A percentile compares a stretch with the other conserved stretches of the same genome.
Conservation (phyloP, 2,113 vertebrate genomes). For the Chlamydotis undulata region DNA sequence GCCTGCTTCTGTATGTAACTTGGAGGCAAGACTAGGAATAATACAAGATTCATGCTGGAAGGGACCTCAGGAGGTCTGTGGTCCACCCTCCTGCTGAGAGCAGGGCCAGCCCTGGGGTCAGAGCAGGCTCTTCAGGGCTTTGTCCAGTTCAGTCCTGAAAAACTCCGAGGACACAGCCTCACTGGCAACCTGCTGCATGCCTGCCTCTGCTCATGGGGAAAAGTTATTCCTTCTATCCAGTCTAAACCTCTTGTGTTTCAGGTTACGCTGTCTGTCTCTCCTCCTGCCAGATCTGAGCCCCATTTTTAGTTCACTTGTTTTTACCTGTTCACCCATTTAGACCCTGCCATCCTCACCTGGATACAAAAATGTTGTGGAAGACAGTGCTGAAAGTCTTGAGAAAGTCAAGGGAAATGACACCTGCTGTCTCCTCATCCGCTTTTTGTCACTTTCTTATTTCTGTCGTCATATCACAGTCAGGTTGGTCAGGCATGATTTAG, state of each 20-base stretch:
- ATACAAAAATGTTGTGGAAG: not conserved
- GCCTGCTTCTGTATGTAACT: not conserved
- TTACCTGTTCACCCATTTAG: not conserved
- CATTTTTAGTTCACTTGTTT: not conserved
- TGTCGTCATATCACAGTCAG: not conserved
- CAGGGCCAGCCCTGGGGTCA: not conserved
- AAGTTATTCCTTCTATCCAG: not conserved
- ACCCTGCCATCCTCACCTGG: not conserved
- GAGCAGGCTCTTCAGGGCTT: not conserved
- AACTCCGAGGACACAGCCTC: not conserved
- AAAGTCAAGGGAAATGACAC: not conserved
- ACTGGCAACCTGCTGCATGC: not conserved
- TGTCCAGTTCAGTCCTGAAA: not conserved
- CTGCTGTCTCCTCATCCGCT: not conserved
- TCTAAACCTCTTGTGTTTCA: not conserved
- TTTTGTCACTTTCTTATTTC: not conserved
- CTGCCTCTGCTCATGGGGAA: not conserved
- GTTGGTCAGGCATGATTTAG: conserved; percentile 12
- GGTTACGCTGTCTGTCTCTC: not conserved
- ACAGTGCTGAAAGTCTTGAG: not conserved
- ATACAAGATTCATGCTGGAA: not conserved
- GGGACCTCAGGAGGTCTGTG: not conserved
- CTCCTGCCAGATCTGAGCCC: not conserved
- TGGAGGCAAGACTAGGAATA: not conserved
- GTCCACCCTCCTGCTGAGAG: not conserved